phyloP scores from a whole-genome alignment of 2,113 vertebrate species.

The Scomber japonicus region DNA sequence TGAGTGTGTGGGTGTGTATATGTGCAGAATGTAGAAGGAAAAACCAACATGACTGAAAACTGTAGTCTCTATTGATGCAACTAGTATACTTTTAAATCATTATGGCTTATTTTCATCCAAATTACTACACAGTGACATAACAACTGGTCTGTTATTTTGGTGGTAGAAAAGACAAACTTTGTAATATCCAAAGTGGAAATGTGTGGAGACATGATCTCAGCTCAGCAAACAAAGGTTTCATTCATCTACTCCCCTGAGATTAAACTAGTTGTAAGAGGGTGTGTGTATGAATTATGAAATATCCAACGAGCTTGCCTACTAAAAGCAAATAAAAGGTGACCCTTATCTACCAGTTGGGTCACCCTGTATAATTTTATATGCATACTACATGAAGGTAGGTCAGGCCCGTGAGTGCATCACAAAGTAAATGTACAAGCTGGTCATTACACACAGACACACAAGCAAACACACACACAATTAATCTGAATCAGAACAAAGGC shows the following conservation, averaged over 20 bases:
- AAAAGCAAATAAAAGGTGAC: constrained; percentile 40
- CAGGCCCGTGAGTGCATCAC: not conserved
- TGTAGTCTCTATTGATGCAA: not conserved
- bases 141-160: not conserved
- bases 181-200: not conserved
- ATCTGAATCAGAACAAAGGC: constrained; percentile 38
- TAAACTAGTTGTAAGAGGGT: not conserved
- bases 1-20: not conserved
- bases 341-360: constrained; percentile 24
- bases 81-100: too few species aligned
- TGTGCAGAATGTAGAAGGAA: not conserved
- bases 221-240: not conserved
- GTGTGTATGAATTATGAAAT: constrained; percentile 39
- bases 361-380: not conserved
- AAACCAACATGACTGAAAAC: not conserved
- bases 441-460: not conserved
- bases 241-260: not conserved
- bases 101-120: too few species aligned
- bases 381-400: not conserved
- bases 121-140: too few species aligned
- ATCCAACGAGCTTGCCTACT: not conserved
- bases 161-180: not conserved
- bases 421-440: constrained; percentile 4
- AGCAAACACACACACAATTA: not conserved
- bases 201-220: not conserved